Evolutionary conservation across 2,888 invertebrate genomes (phyloP), one percentile per base, ranked within the genome.

Genomic region (Lordiphosa fenestrarum): DNA sequence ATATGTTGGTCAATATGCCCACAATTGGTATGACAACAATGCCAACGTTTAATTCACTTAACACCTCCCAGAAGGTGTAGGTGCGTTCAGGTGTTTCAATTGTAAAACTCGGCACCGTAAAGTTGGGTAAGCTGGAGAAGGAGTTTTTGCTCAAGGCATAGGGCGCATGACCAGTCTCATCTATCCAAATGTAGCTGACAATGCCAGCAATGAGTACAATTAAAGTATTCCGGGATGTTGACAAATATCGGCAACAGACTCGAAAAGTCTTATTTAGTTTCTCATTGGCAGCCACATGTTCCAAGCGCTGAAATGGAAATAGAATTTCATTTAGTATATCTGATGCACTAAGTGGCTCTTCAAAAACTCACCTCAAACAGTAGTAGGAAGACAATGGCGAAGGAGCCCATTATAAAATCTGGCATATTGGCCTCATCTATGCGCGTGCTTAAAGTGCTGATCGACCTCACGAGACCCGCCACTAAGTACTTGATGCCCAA

Each of bases 1-100:
- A 97, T 68, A 98, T 95, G 86, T 97, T 96, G 40, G 97, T 97
- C 54, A 98, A 90, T 66, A 98, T 93, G 64, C 96, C 95, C 60
- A 98, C 93, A 19, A 98, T 85, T 2, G 98, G 97, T 77, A 97
- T 90, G 62, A 98, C 93, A 61, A 95, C 85, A 51, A 97, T 92
- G 13, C 96, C 96, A 46, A 94, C 90, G 51, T 96, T 95, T 48
- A 98, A 91, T 78, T 93, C 91, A 59, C 91, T 89, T 66, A 93
- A 91, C 92, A 96, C 94, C 69, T 93, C 93, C 44, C 90, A 53
- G 80, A 95, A 93, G 48, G 88, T 90, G 59, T 93, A 92, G 0
- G 69, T 88, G 2, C 61, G 71, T 85, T 94, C 94, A 30, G 91
- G 91, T 3, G 91, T 82, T 50, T 88, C 86, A 6, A 92, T 91